A percentile compares a stretch with the other conserved stretches of the same genome.
phyloP scores from a whole-genome alignment of 2,113 vertebrate species.

The Pelecanus crispus region DNA sequence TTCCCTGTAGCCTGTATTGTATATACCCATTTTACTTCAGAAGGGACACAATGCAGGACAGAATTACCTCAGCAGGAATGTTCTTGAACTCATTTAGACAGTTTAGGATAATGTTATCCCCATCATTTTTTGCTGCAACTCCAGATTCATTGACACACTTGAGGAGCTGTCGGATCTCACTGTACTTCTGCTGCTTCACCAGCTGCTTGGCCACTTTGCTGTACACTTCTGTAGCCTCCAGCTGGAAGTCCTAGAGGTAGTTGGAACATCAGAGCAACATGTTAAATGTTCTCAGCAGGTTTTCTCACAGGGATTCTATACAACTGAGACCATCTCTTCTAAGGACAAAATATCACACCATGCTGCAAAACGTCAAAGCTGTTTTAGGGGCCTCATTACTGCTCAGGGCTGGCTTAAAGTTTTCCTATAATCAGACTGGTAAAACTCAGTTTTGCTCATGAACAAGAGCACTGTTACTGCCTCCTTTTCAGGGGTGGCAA shows the following conservation, averaged over 20 bases:
- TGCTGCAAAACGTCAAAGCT: background rate
- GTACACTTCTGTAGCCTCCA: conserved; percentile 88
- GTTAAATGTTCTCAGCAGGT: background rate
- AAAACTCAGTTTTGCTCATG: background rate
- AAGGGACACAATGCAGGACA: background rate
- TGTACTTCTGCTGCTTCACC: conserved; percentile 81
- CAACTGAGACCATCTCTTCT: background rate
- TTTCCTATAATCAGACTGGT: background rate
- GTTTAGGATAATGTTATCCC: conserved; percentile 88
- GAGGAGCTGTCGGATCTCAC: conserved; percentile 87
- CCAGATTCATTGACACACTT: conserved; percentile 96
- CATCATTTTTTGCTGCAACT: conserved; percentile 85
- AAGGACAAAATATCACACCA: background rate
- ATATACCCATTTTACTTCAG: background rate
- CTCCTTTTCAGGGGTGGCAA: background rate
- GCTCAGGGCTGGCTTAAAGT: background rate
- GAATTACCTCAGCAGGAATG: conserved; percentile 82
- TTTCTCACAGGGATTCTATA: background rate
- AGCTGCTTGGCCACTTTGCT: conserved; percentile 84
- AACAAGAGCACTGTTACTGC: background rate
- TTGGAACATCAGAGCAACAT: background rate
- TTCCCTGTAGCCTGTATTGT: background rate
- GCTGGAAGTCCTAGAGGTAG: conserved; percentile 87
- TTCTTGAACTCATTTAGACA: conserved; percentile 84
- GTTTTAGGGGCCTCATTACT: background rate